These are phyloP conservation scores for Salmo trutta DNA, from an alignment of 2,797 vertebrate genomes.

Conservation along the genomic window DNA sequence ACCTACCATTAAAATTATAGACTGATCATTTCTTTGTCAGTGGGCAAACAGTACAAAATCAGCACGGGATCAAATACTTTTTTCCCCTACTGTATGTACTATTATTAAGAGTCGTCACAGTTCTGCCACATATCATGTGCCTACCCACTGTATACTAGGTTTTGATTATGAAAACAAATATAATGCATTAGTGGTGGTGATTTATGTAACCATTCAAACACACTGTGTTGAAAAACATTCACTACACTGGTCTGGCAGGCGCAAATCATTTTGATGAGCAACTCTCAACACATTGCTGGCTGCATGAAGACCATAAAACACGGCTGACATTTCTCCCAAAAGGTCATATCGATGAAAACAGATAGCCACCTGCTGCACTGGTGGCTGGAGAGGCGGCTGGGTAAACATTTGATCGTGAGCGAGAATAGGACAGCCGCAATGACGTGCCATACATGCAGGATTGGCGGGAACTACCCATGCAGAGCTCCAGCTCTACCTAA, in stretches of 20 bases:
- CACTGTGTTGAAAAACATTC: neutral
- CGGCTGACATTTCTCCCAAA: neutral
- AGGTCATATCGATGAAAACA: neutral
- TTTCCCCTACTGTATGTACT: too few species aligned
- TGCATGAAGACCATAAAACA: neutral
- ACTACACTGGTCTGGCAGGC: slow-evolving; percentile 9
- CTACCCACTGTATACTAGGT: neutral
- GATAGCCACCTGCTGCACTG: neutral
- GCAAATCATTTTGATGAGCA: slow-evolving; percentile 4
- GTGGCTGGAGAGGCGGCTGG: neutral
- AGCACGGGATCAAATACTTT: too few species aligned
- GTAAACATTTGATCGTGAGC: neutral
- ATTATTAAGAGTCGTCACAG: neutral
- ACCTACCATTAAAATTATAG: too few species aligned
- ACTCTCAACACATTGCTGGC: neutral
- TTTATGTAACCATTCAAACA: slow-evolving; percentile 28
- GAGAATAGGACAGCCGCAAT: slow-evolving; percentile 1
- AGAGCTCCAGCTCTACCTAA: neutral
- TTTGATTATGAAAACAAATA: neutral
- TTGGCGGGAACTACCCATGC: slow-evolving; percentile 19
- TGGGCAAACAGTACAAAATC: too few species aligned
- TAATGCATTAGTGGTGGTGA: neutral
- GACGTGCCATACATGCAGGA: slow-evolving; percentile 55
- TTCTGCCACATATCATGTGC: neutral
- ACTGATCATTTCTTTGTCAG: too few species aligned